Conservation (phyloP, 2,888 invertebrate genomes). For the Cremastobaeus sp. region DNA sequence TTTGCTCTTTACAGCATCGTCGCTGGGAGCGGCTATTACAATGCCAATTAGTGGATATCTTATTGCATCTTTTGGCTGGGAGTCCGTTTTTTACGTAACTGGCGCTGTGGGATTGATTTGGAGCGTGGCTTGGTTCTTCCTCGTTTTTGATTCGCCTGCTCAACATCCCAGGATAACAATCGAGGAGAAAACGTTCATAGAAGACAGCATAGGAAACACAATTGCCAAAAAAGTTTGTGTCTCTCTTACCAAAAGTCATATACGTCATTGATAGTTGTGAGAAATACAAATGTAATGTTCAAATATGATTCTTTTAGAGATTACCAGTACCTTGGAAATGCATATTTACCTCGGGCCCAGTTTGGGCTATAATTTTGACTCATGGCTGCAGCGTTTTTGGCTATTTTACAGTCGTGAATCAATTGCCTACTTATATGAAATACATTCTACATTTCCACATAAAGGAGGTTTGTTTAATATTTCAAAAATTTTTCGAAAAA, state of each 20-base stretch:
- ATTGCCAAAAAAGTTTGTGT: constrained; percentile 78
- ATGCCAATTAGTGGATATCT: constrained; percentile 92
- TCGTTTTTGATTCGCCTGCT: constrained; percentile 89
- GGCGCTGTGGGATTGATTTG: constrained; percentile 87
- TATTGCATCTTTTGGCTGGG: constrained; percentile 90
- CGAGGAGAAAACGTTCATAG: constrained; percentile 85
- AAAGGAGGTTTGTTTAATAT: constrained; percentile 85
- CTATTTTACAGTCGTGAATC: constrained; percentile 92
- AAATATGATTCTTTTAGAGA: constrained; percentile 72
- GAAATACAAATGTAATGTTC: not conserved
- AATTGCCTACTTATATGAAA: constrained; percentile 91
- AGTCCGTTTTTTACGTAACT: constrained; percentile 93
- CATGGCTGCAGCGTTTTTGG: constrained; percentile 92
- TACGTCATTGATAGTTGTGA: not conserved
- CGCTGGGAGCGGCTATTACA: constrained; percentile 93
- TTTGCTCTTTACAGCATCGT: constrained; percentile 83
- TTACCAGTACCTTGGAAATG: constrained; percentile 86
- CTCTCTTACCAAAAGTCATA: not conserved
- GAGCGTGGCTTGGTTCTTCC: constrained; percentile 89
- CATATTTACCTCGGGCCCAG: constrained; percentile 85
- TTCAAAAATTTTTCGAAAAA: too few relatives aligned
- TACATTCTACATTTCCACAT: constrained; percentile 87
- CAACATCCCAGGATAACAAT: constrained; percentile 89
- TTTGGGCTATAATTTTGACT: constrained; percentile 91
- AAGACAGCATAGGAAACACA: constrained; percentile 85